Evolutionary conservation across 2,797 vertebrate genomes (phyloP).

Genomic region (Phataginus tetradactyla): DNA sequence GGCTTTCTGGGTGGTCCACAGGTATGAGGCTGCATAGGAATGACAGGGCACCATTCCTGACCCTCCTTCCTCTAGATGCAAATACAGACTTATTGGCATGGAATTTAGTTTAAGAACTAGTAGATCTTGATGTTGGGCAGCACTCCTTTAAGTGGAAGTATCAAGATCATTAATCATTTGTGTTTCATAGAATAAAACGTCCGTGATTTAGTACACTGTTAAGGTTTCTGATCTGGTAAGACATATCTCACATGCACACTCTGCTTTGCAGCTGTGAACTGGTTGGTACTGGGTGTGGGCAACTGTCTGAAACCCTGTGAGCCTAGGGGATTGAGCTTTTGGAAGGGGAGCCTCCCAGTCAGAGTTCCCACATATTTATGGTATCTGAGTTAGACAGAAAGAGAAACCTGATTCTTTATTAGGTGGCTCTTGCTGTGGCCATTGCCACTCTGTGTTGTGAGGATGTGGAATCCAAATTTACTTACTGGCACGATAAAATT

Average conservation of each 20-base stretch:
- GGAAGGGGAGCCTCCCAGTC: neutral
- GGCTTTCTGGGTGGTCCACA: neutral
- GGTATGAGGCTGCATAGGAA: neutral
- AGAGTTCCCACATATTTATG: neutral
- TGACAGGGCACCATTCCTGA: neutral
- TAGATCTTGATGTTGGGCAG: neutral
- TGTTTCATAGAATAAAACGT: neutral
- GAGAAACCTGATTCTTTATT: neutral
- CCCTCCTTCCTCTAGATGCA: neutral
- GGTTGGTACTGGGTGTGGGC: neutral
- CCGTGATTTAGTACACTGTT: neutral
- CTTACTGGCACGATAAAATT: neutral
- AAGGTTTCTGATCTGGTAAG: neutral
- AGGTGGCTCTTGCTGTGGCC: neutral
- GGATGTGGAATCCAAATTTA: neutral
- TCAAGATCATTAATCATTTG: neutral
- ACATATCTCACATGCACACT: fast-evolving
- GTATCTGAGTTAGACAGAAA: neutral
- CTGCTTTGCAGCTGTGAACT: neutral
- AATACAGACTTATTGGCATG: neutral
- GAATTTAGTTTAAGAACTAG: neutral
- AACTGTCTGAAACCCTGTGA: neutral
- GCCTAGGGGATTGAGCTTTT: neutral
- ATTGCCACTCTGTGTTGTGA: neutral
- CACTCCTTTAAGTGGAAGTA: neutral